Base-by-base conservation (phyloP, 2,888 invertebrate species). In the Seira ritae region DNA sequence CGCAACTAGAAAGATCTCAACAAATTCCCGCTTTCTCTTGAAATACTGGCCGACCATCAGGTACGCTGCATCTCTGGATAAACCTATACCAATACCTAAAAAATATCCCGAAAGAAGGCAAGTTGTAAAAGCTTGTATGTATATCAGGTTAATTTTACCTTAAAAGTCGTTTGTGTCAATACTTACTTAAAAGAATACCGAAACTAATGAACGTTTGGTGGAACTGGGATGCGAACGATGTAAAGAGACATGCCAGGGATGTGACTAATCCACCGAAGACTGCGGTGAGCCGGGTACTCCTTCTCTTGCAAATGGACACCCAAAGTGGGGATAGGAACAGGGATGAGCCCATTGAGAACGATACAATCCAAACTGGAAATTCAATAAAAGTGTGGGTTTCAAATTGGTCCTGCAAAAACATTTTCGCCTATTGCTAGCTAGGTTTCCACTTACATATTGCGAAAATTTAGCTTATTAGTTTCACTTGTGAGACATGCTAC, bases 41-140 rank as follows among this genome's bases (percentile, higher is more conserved):
- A 97, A 97, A 92, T 97, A 97, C 91, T 96, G 96, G 60, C 96
- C 96, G 85, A 97, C 95, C 96, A 97, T 96, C 89, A 97, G 92
- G 62, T 96, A 96, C 22, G 96, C 95, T 90, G 96, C 96, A 91
- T 96, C 96, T 86, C 96, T 92, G 4, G 96, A 96, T 90, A 97
- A 93, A 55, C 96, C 96, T 76, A 96, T 96, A 78, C 97, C 97
- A 76, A 96, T 94, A 46, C 96, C 96, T 92, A 86, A 72, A 85
- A 89, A 80, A 20, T 42, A 42, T 10, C 12, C 8, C 6, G 46
- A 42, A 42, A 42, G 12, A 42, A 12, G 46, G 46, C 6, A 42
- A 42, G 12, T 42, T 10, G 12, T 42, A 12, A 42, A 42, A 10
- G 46, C 12, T 42, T 42, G 46, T 42, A 6, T 42, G 46, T 42